Base-by-base conservation (phyloP, 2,113 vertebrate genomes). In the Eupsittula cactorum region DNA sequence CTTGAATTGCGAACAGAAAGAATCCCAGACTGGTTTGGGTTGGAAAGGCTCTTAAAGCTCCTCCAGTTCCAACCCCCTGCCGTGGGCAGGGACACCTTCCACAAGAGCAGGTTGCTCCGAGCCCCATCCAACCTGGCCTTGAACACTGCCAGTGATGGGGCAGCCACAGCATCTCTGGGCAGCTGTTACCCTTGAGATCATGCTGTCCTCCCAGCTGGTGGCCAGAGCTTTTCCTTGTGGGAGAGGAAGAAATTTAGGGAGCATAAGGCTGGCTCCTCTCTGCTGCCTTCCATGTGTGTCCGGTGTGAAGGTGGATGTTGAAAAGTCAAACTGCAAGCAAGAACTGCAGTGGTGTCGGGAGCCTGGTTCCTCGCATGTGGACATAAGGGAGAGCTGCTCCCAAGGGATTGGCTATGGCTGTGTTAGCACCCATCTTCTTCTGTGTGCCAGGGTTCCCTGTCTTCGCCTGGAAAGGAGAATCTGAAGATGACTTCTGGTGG, bases 401-500 rank as follows among this genome's bases (percentile, higher is more conserved):
- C 37, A 2, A 0, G 50, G 52, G 68, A 3, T 50, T 53, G 44
- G 3, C 78, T 42, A 2, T 37, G 47, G 70, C 49, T 33, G 67
- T 25, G 33, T 6, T 21, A 24, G 52, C 41, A 4, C 7, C 76
- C 21, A 1, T 59, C 17, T 88, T 82, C 79, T 52, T 80, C 59
- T 78, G 46, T 73, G n/a, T 92, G 64, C 47, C 92, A 99, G 99
- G 99, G 37, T 99, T 99, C 97, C 99, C 98, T 1, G 99, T 99
- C 55, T 99, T 99, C 86, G 99, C 99, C 27, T 99, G 99, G 99
- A 99, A 99, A 96, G 99, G 99, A 18, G 99, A 99, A 70, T 99
- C 99, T 1, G 99, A 99, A 97, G 99, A 99, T 21, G 99, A 99
- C 95, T 99, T 99, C 97, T 99, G 99, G 99, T 99, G 99, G 99